Evolutionary conservation across 2,113 vertebrate species (phyloP), one percentile per base, ranked within the genome.

Genomic region (Bubo blakistoni): DNA sequence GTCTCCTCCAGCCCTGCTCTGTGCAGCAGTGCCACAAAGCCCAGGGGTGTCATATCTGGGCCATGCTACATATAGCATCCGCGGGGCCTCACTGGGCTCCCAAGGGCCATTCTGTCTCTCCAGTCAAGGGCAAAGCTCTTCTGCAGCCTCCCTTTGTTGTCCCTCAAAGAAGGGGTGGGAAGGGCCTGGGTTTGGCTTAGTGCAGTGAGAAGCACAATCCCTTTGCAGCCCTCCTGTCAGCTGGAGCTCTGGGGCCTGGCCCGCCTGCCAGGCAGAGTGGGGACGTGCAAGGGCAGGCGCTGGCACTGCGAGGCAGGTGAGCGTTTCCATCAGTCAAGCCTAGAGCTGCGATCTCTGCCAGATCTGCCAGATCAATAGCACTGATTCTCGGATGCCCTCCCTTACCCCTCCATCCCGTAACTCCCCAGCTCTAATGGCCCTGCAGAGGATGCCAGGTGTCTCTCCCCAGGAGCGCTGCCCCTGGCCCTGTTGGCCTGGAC

Each of bases 1-100:
- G 81, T 95, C 87, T 96, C 94, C 92, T 94, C 96, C 71, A 93
- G 66, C 90, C 61, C 49, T 86, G 84, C 61, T 96, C 93, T 10
- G 70, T 70, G 66, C 61, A 19, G 65, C 1, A 0, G 26, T 63
- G 52, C 65, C 63, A 55, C 88, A 86, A 94, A 89, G 36, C 96
- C 77, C 95, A 92, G 46, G 94, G 83, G 88, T 14, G 91, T 93
- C 10, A 0, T 79, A 92, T 96, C 91, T 97, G 94, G 97, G 96
- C 92, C 92, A 2, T 42, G 91, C 92, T 76, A 90, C 86, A 94
- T 91, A 92, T 94, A 96, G 96, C 77, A 81, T 87, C 73, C 0
- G 2, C 54, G 88, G 91, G 92, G 92, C 93, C 71, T 77, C 1
- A 0, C 46, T 30, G 38, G 81, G 81, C 73, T 95, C 97, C 95